phyloP scores from a whole-genome alignment of 2,888 invertebrate species.

The Theretra japonica region DNA sequence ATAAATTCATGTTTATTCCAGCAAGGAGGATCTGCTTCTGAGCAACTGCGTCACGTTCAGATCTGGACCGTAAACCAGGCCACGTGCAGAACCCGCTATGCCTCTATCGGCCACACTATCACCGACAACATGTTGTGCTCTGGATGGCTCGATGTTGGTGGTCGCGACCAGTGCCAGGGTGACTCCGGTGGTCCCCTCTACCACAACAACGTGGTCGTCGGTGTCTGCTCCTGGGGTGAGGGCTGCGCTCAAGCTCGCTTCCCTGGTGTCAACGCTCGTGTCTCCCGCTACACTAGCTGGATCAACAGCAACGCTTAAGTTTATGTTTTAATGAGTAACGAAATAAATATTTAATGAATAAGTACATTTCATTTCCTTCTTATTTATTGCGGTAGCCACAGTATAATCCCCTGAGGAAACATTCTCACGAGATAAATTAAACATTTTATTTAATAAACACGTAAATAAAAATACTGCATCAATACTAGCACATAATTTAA shows the following conservation, averaged over 20 bases:
- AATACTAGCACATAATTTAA: too few species aligned
- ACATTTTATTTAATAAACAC: too few species aligned
- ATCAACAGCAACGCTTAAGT: constrained; percentile 52
- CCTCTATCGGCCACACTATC: constrained; percentile 31
- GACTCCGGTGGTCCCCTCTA: constrained; percentile 56
- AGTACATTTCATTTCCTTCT: too few species aligned
- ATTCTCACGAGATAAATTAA: too few species aligned
- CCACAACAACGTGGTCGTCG: constrained; percentile 50
- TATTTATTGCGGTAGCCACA: too few species aligned
- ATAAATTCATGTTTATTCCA: constrained; percentile 34
- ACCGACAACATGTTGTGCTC: constrained; percentile 54
- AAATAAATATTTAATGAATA: too few species aligned
- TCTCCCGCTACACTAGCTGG: constrained; percentile 49
- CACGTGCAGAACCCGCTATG: constrained; percentile 43
- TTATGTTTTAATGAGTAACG: too few species aligned
- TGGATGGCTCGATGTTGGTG: constrained; percentile 50
- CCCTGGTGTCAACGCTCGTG: constrained; percentile 52
- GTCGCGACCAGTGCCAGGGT: constrained; percentile 53
- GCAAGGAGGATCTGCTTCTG: constrained; percentile 42
- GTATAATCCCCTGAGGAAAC: too few species aligned
- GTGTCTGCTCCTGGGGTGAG: constrained; percentile 50
- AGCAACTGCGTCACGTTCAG: constrained; percentile 54
- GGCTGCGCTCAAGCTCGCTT: constrained; percentile 45
- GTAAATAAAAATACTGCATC: too few species aligned
- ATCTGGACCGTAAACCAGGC: constrained; percentile 52